These are phyloP conservation scores for Drosophila borealis DNA, from an alignment of 2,888 invertebrate genomes.

Conservation along the genomic window DNA sequence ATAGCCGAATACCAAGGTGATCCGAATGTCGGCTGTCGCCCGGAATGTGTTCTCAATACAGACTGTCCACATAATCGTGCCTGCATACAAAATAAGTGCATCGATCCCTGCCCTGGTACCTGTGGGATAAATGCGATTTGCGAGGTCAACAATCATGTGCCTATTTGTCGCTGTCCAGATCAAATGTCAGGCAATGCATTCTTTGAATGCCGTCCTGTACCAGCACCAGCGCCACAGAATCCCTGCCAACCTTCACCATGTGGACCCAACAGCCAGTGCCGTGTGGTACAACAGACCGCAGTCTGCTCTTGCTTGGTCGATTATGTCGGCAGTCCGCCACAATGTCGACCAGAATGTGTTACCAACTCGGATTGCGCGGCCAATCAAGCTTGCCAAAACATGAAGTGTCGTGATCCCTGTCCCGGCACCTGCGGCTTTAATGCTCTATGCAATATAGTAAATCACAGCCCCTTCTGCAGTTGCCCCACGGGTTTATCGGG, in stretches of 20 bases:
- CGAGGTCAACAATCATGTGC: slow-evolving; percentile 91
- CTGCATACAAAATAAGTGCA: slow-evolving; percentile 90
- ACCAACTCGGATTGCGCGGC: slow-evolving; percentile 90
- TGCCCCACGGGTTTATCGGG: slow-evolving; percentile 89
- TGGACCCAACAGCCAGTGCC: slow-evolving; percentile 90
- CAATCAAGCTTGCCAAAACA: slow-evolving; percentile 89
- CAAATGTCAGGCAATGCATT: slow-evolving; percentile 93
- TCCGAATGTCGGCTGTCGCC: slow-evolving; percentile 90
- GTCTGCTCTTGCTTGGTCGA: slow-evolving; percentile 88
- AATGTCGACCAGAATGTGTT: slow-evolving; percentile 90
- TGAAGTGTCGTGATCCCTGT: slow-evolving; percentile 91
- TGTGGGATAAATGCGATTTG: slow-evolving; percentile 93
- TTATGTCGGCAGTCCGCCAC: slow-evolving; percentile 90
- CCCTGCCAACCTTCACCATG: slow-evolving; percentile 91
- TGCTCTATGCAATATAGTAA: slow-evolving; percentile 90
- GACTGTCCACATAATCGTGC: slow-evolving; percentile 89
- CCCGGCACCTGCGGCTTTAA: slow-evolving; percentile 90
- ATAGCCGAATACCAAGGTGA: slow-evolving; percentile 90
- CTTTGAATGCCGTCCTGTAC: slow-evolving; percentile 86
- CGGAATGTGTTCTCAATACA: slow-evolving; percentile 91
- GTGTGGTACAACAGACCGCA: slow-evolving; percentile 88
- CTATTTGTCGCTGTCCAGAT: slow-evolving; percentile 90
- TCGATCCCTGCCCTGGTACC: slow-evolving; percentile 90
- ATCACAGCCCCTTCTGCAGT: slow-evolving; percentile 90
- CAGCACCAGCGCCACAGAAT: slow-evolving; percentile 85